Base-by-base conservation (phyloP, 2,113 vertebrate species). In the Psittacara wagleri region DNA sequence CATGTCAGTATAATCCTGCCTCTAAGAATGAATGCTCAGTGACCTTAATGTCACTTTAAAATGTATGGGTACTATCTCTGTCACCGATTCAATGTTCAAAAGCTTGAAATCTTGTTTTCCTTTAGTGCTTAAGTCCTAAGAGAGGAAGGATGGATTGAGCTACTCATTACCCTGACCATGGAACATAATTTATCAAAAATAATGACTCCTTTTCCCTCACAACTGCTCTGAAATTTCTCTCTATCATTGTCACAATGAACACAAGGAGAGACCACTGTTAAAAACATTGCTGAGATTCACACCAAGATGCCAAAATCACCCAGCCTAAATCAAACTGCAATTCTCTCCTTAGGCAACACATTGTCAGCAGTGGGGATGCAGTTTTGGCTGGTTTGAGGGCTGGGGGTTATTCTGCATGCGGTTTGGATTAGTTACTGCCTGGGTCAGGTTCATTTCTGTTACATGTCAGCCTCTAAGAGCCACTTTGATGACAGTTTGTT, bases 101-200 rank as follows among this genome's bases (percentile, higher is more conserved):
- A 80, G 76, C 91, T 69, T 88, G 68, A 92, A 83, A 33, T 33
- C 80, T 81, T 73, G 46, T 85, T 83, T 76, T 92, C 37, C 29
- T 64, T 91, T 73, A 64, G 76, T 64, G 39, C 59, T 86, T 29
- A 22, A 81, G 44, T 52, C 89, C 76, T 91, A 9, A 43, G 59
- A 92, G 86, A 64, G 52, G 67, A 69, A 88, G 83, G 52, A 90
- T 41, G 41, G 83, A 83, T 66, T 66, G 83, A 95, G 74, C 93
- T 67, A 13, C 69, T 93, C 92, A 90, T 64, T 46, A 22, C 67
- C 46, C 59, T 64, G 87, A 57, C 48, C 83, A 48, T 3, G 13
- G 57, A 41, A 69, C 37, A 43, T 81, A 76, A 80, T 86, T 92
- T 51, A 91, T 81, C 89, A 89, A 43, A 93, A 95, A 63, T 52